A percentile compares a stretch with the other conserved stretches of the same genome.
phyloP scores from a whole-genome alignment of 2,797 vertebrate genomes.

The Myripristis murdjan region DNA sequence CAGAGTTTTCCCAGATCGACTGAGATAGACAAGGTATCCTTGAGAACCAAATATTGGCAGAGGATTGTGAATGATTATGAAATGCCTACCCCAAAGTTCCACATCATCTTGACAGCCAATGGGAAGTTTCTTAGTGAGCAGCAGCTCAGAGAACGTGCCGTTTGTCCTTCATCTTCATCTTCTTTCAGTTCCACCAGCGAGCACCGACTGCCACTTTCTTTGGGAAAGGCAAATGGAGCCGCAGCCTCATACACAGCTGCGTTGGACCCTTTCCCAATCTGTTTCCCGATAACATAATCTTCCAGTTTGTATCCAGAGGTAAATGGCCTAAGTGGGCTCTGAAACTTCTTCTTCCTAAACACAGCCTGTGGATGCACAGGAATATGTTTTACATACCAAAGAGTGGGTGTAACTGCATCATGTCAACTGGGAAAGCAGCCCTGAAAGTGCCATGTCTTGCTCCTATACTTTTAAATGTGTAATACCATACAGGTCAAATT shows the following conservation, averaged over 20 bases:
- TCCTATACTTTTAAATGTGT: background rate
- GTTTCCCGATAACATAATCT: slow-evolving; percentile 91
- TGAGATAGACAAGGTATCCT: background rate
- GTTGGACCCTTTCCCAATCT: slow-evolving; percentile 93
- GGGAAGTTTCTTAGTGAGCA: slow-evolving; percentile 83
- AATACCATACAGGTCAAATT: no score
- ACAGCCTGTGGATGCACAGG: slow-evolving; percentile 80
- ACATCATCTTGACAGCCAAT: slow-evolving; percentile 96
- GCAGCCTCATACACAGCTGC: slow-evolving; percentile 92
- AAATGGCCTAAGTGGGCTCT: slow-evolving; percentile 77
- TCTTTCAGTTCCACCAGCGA: slow-evolving; percentile 67
- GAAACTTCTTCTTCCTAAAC: slow-evolving; percentile 87
- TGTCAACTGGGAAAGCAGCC: background rate
- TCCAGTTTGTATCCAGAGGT: slow-evolving; percentile 90
- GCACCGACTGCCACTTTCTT: slow-evolving; percentile 21
- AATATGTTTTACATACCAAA: background rate
- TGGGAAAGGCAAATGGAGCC: slow-evolving; percentile 62
- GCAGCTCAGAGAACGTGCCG: slow-evolving; percentile 40
- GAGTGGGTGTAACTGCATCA: background rate
- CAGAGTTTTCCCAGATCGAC: background rate
- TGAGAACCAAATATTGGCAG: background rate
- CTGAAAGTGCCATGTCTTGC: background rate
- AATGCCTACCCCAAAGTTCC: slow-evolving; percentile 93
- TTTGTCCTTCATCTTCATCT: slow-evolving; percentile 50
- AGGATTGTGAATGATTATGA: background rate